Base-by-base conservation (phyloP, 2,797 vertebrate genomes). In the Crotalus adamanteus region DNA sequence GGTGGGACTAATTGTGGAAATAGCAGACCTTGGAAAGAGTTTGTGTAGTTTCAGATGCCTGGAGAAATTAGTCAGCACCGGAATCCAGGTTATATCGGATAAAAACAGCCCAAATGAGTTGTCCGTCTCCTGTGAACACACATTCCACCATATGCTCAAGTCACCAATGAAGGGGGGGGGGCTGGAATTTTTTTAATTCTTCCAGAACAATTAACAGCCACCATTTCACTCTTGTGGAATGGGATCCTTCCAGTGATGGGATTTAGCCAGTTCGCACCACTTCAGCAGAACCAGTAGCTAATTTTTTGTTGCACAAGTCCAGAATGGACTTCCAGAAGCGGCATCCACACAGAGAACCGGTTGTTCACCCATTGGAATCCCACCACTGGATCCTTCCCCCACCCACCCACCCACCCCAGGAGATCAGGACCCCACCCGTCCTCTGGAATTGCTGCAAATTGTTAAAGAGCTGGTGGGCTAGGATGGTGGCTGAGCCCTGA, bases 1-100 rank as follows among this genome's bases (percentile, higher is more conserved):
- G 65, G 61, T 31, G 69, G 91, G 69, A 53, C 61, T 73, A 73
- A 47, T 95, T 94, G 92, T n/a, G 93, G 91, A 93, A 91, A 94
- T 92, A 91, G 93, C 42, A 93, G 92, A 94, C 93, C 93, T 93
- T 86, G 86, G 94, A 92, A 87, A 61, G 93, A 3, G 95, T 93
- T 93, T 92, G 90, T 92, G 31, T 83, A 92, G 95, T 94, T 94
- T n/a, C 51, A 88, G 16, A 88, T 18, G 13, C 12, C 83, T 42
- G 26, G 63, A 73, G 63, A 78, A 31, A 60, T 31, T 14, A 18
- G 28, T 22, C 87, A 88, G n/a, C 37, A 20, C 11, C 25, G 12
- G 25, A 25, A 60, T 7, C 6, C 56, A 18, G 56, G 53, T 25
- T 14, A 5, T 18, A 4, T 5, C 14, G 6, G 57, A 53, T 18